Percentiles rank a stretch among this genome's conserved stretches.
These are phyloP conservation scores for Heliconius hewitsoni DNA, from an alignment of 1,140 invertebrate species.

Conservation along the genomic window DNA sequence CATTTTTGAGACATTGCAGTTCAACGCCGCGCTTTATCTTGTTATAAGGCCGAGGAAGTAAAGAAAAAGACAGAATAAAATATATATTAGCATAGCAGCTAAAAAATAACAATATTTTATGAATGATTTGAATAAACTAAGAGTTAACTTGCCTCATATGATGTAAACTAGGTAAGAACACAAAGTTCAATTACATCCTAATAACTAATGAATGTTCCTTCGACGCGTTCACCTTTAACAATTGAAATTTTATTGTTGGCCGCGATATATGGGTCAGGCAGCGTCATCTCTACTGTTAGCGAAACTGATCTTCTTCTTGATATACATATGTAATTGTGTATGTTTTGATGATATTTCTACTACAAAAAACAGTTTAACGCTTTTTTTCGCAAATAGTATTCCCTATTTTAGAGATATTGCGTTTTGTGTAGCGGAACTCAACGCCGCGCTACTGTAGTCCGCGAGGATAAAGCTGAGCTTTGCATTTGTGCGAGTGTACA, in stretches of 20 bases:
- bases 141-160: neutral
- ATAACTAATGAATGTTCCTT: neutral
- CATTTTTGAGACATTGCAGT: too few species aligned
- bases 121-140: neutral
- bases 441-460: too few species aligned
- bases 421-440: too few species aligned
- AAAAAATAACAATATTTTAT: too few species aligned
- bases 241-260: constrained; percentile 11
- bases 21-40: neutral
- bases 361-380: neutral
- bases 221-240: constrained; percentile 10
- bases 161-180: neutral
- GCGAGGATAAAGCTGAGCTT: too few species aligned
- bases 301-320: neutral
- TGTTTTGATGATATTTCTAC: neutral
- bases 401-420: too few species aligned
- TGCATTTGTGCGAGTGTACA: too few species aligned
- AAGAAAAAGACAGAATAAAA: too few species aligned
- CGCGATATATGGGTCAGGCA: constrained; percentile 2
- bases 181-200: constrained; percentile 9
- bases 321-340: neutral
- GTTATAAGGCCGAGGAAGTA: too few species aligned
- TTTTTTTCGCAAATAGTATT: too few species aligned
- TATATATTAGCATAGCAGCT: too few species aligned
- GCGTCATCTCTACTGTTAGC: neutral